Conservation (phyloP, 1,140 invertebrate genomes). For the Polypedilum vanderplanki region DNA sequence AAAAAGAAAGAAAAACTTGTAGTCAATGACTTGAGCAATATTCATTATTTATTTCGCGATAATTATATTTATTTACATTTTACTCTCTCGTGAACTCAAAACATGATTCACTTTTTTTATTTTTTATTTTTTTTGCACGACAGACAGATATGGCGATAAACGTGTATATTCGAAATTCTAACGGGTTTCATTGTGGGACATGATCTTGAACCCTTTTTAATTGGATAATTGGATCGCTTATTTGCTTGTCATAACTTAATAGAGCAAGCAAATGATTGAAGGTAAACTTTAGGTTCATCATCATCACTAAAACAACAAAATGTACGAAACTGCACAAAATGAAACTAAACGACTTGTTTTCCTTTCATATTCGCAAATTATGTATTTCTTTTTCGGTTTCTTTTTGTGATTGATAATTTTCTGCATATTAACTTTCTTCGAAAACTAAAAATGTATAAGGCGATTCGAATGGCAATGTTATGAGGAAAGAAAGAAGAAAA, state of each 20-base stretch:
- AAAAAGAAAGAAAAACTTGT: neutral
- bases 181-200: too few relatives aligned
- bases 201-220: too few relatives aligned
- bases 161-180: too few relatives aligned
- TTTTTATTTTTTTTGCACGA: too few relatives aligned
- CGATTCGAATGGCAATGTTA: neutral
- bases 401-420: constrained; percentile 24
- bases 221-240: too few relatives aligned
- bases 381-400: constrained; percentile 1
- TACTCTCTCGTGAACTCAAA: neutral
- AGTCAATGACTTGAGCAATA: constrained; percentile 13
- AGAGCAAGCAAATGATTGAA: too few relatives aligned
- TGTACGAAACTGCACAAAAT: neutral
- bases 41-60: neutral
- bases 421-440: constrained; percentile 22
- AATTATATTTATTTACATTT: constrained; percentile 15
- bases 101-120: constrained; percentile 7
- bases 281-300: too few relatives aligned
- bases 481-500: neutral
- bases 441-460: constrained; percentile 3
- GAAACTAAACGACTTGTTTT: neutral
- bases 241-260: too few relatives aligned
- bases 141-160: too few relatives aligned
- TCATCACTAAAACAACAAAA: too few relatives aligned
- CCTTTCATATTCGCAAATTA: neutral